phyloP scores from a whole-genome alignment of 2,797 vertebrate genomes.

The Mormyrops boulengeri region DNA sequence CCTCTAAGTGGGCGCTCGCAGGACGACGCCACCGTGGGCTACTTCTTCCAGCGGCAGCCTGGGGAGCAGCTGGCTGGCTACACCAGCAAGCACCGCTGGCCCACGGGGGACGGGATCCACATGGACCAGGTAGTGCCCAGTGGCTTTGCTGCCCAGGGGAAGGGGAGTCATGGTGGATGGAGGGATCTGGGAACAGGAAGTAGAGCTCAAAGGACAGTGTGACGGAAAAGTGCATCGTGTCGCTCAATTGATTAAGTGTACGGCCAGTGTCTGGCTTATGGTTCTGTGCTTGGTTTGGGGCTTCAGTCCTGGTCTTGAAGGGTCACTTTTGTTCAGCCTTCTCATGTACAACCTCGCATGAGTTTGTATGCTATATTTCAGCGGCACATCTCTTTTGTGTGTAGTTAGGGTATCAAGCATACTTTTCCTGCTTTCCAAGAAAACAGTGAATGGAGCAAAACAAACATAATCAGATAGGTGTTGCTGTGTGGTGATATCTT shows the following conservation, averaged over 20 bases:
- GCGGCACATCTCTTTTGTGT: neutral
- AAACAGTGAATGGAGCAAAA: neutral
- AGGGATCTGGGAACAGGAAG: neutral
- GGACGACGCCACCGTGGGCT: conserved; percentile 61
- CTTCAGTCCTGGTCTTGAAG: neutral
- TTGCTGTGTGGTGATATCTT: neutral
- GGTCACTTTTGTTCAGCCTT: neutral
- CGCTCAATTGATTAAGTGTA: neutral
- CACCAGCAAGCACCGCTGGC: conserved; percentile 58
- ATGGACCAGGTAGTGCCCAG: conserved; percentile 47
- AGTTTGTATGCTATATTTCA: neutral
- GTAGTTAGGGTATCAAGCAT: neutral
- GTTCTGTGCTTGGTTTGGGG: neutral
- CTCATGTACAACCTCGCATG: neutral
- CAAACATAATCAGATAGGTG: neutral
- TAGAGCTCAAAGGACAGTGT: neutral
- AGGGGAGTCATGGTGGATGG: neutral
- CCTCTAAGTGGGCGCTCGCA: conserved; percentile 59
- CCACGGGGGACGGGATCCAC: conserved; percentile 56
- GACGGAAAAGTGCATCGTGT: neutral
- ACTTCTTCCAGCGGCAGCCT: conserved; percentile 68
- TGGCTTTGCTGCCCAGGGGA: neutral
- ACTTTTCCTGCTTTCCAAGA: neutral
- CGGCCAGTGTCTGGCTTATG: neutral
- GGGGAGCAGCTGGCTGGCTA: conserved; percentile 62